Evolutionary conservation across 2,113 vertebrate species (phyloP).

Genomic region (Asarcornis scutulata): DNA sequence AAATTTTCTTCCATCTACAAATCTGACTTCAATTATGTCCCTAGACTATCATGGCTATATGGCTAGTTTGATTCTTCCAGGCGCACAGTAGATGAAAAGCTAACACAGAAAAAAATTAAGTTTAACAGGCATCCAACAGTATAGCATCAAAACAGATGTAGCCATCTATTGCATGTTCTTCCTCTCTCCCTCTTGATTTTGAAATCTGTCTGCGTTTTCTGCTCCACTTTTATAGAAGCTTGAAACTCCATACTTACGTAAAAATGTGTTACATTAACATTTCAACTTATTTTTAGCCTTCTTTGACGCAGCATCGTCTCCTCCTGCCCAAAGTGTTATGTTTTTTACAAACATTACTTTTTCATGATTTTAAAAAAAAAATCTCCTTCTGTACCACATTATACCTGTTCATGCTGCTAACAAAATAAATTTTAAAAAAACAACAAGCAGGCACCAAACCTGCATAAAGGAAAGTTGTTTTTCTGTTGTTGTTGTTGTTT

Average conservation of each 20-base stretch:
- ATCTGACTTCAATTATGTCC: not conserved
- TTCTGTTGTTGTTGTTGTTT: not conserved
- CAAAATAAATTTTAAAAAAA: not conserved
- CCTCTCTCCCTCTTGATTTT: not conserved
- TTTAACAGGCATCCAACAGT: not conserved
- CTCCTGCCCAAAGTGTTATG: not conserved
- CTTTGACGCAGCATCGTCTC: not conserved
- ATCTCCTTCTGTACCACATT: not conserved
- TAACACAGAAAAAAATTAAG: not conserved
- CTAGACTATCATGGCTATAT: not conserved
- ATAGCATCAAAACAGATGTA: not conserved
- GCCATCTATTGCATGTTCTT: not conserved
- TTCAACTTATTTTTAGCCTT: not conserved
- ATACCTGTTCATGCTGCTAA: not conserved
- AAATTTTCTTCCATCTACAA: not conserved
- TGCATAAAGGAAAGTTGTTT: not conserved
- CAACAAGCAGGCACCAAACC: not conserved
- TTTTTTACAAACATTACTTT: not conserved
- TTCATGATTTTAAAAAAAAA: not conserved
- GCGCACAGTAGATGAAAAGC: not conserved
- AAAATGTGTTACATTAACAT: not conserved
- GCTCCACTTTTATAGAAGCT: not conserved
- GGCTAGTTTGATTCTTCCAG: not conserved
- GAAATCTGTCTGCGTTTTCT: not conserved
- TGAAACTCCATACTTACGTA: not conserved